phyloP scores from a whole-genome alignment of 2,888 invertebrate species.

The Athalia circularis region DNA sequence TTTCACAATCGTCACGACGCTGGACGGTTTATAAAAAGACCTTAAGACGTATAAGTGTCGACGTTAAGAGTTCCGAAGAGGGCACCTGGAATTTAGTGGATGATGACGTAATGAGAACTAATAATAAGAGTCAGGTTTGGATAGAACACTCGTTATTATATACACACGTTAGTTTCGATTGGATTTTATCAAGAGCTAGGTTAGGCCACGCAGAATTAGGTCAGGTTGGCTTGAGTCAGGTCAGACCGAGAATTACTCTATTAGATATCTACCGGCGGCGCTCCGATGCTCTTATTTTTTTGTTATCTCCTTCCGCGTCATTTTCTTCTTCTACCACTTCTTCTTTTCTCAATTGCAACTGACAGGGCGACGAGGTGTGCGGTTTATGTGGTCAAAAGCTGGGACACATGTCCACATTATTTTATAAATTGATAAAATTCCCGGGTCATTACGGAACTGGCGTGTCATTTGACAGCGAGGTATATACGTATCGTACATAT shows the following conservation, averaged over 20 bases:
- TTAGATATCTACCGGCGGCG: not conserved
- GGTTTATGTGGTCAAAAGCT: too few species aligned
- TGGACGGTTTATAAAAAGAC: too few species aligned
- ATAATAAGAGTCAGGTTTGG: slow-evolving; percentile 11
- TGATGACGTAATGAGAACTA: slow-evolving; percentile 28
- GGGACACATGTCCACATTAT: too few species aligned
- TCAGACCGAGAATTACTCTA: slow-evolving; percentile 21
- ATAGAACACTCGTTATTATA: not conserved
- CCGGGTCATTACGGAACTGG: too few species aligned
- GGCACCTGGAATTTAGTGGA: slow-evolving; percentile 27
- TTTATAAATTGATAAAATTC: too few species aligned
- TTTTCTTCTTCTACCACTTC: not conserved
- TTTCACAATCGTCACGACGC: too few species aligned
- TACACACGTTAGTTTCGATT: slow-evolving; percentile 22
- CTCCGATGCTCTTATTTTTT: not conserved
- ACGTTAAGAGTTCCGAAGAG: not conserved
- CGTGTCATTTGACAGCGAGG: too few species aligned
- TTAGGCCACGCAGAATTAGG: not conserved
- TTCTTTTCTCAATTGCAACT: too few species aligned
- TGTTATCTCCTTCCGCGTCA: not conserved
- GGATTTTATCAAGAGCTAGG: not conserved
- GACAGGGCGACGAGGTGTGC: too few species aligned
- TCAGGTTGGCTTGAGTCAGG: not conserved
- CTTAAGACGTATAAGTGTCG: not conserved
- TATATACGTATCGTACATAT: too few species aligned